A percentile compares a stretch with the other conserved stretches of the same genome.
These are phyloP conservation scores for Neria commutata DNA, from an alignment of 2,888 invertebrate species.

Conservation along the genomic window DNA sequence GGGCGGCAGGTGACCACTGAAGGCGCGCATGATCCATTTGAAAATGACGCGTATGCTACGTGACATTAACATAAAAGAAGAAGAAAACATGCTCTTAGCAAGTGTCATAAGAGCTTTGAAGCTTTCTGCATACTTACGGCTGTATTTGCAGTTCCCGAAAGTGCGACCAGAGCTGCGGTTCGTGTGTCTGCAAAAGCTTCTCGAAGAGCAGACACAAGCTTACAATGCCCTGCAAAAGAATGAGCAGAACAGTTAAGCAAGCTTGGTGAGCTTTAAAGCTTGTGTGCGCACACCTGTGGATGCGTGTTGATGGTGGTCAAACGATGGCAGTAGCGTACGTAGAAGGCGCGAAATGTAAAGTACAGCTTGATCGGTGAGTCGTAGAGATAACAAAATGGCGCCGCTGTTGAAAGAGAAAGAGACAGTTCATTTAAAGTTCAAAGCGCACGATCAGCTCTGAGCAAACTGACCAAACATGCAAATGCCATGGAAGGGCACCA, in stretches of 20 bases:
- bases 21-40: constrained; percentile 96
- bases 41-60: constrained; percentile 86
- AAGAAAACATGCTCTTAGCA: not conserved
- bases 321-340: constrained; percentile 88
- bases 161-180: constrained; percentile 90
- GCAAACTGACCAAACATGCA: constrained; percentile 87
- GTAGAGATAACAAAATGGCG: constrained; percentile 92
- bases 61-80: constrained; percentile 11
- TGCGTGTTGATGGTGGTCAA: constrained; percentile 92
- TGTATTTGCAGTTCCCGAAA: constrained; percentile 86
- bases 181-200: constrained; percentile 85
- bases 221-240: constrained; percentile 74
- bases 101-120: not conserved
- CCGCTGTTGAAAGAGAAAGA: constrained; percentile 70
- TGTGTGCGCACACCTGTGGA: constrained; percentile 70
- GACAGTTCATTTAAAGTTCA: constrained; percentile 3
- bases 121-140: constrained; percentile 72
- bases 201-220: constrained; percentile 89
- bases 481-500: constrained; percentile 96
- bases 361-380: constrained; percentile 88
- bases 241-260: not conserved
- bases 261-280: not conserved
- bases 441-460: not conserved
- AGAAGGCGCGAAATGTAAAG: constrained; percentile 89
- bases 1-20: constrained; percentile 91